Conservation (phyloP, 2,113 vertebrate genomes). For the Felis chaus region DNA sequence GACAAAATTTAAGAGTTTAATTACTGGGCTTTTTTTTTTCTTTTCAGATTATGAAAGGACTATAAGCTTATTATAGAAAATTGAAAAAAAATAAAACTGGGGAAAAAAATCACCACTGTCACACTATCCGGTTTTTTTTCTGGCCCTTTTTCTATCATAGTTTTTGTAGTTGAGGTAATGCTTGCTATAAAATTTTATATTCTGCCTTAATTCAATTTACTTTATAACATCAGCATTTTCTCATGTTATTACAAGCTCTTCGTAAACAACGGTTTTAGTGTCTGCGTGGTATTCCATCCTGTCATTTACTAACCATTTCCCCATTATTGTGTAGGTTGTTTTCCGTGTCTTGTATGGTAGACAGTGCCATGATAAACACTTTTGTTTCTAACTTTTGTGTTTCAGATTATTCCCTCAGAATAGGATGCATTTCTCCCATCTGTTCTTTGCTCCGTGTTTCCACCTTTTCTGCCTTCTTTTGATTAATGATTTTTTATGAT, state of each 20-base stretch:
- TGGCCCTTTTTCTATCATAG: background rate
- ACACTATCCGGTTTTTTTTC: background rate
- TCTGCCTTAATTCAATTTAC: slow-evolving; percentile 5
- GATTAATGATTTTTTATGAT: background rate
- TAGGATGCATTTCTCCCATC: background rate
- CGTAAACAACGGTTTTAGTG: background rate
- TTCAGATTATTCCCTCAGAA: slow-evolving; percentile 23
- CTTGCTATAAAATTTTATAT: slow-evolving; percentile 18
- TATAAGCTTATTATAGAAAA: background rate
- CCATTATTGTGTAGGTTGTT: background rate
- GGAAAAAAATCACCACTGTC: background rate
- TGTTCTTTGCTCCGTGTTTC: background rate
- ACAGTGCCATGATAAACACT: background rate
- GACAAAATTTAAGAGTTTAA: background rate
- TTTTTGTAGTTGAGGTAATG: slow-evolving; percentile 31
- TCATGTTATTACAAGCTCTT: background rate
- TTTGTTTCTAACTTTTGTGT: background rate
- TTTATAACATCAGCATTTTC: slow-evolving; percentile 16
- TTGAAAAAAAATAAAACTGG: background rate
- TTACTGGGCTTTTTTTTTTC: background rate
- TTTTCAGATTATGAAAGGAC: background rate
- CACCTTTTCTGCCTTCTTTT: slow-evolving; percentile 2
- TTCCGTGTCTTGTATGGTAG: background rate
- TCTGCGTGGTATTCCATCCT: background rate
- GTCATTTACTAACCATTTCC: background rate